A percentile compares a stretch with the other conserved stretches of the same genome.
phyloP scores from a whole-genome alignment of 2,797 vertebrate genomes.

The Poecilia velifera region DNA sequence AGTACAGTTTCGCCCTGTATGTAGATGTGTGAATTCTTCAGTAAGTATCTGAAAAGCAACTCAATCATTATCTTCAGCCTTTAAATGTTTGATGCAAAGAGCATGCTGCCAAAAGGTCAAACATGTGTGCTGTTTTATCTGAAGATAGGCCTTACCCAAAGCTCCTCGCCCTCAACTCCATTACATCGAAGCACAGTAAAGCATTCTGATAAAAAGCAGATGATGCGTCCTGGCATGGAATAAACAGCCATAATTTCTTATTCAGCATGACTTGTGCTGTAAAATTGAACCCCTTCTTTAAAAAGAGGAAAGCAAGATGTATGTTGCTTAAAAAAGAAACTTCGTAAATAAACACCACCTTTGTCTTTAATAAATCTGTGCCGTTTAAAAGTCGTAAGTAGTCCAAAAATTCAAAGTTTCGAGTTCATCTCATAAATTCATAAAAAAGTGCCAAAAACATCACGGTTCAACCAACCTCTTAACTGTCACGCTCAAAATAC shows the following conservation, averaged over 20 bases:
- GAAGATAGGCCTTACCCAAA: constrained; percentile 49
- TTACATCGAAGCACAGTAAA: constrained; percentile 39
- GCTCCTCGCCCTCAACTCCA: constrained; percentile 20
- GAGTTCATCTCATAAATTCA: constrained; percentile 35
- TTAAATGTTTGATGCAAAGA: constrained; percentile 53
- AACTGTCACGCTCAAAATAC: no score
- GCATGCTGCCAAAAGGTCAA: constrained; percentile 72
- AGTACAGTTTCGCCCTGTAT: constrained; percentile 52
- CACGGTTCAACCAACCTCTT: neutral
- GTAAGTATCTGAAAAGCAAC: constrained; percentile 54
- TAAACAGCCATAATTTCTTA: constrained; percentile 74
- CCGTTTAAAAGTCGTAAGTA: constrained; percentile 22
- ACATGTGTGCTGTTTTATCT: constrained; percentile 56
- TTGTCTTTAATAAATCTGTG: constrained; percentile 24
- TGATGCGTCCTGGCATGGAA: constrained; percentile 73
- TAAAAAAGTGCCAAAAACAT: constrained; percentile 69
- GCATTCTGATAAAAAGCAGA: constrained; percentile 26
- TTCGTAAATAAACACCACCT: constrained; percentile 12
- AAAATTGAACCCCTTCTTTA: constrained; percentile 29
- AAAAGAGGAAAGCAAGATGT: constrained; percentile 1
- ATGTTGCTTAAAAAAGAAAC: constrained; percentile 22
- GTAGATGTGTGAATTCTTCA: constrained; percentile 62
- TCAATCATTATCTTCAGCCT: constrained; percentile 57
- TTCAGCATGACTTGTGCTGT: constrained; percentile 61
- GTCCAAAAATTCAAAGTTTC: constrained; percentile 41